phyloP scores from a whole-genome alignment of 2,797 vertebrate species.

The Labeo calbasu region DNA sequence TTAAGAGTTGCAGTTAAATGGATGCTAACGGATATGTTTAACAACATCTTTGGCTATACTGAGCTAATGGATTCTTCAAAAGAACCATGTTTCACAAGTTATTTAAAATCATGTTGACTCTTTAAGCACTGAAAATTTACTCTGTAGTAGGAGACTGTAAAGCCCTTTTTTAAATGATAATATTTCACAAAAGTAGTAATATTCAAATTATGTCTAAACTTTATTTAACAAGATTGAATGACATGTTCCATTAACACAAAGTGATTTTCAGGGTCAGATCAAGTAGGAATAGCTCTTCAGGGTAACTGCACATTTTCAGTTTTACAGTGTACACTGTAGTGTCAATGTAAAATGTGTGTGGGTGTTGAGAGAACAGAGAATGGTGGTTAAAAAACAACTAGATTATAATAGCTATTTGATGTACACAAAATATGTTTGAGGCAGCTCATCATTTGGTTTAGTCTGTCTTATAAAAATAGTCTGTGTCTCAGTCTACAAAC shows the following conservation, averaged over 20 bases:
- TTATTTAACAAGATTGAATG: background rate
- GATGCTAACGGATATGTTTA: background rate
- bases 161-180: background rate
- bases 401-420: slow-evolving; percentile 15
- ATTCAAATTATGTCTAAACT: background rate
- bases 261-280: background rate
- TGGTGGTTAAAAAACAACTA: background rate
- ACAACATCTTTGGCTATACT: background rate
- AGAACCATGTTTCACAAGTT: background rate
- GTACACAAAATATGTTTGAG: background rate
- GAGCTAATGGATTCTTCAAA: background rate
- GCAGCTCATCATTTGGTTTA: slow-evolving; percentile 1
- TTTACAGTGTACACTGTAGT: background rate
- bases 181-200: background rate
- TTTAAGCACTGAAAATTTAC: background rate
- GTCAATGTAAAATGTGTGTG: background rate
- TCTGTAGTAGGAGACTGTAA: background rate
- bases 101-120: background rate
- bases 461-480: slow-evolving; percentile 11
- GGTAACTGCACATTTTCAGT: background rate
- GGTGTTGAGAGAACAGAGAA: background rate
- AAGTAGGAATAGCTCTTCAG: background rate
- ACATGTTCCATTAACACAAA: background rate
- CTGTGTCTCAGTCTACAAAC: slow-evolving; percentile 20
- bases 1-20: background rate